Evolutionary conservation across 2,888 invertebrate species (phyloP).

Genomic region (Dicranocentrus wangi): DNA sequence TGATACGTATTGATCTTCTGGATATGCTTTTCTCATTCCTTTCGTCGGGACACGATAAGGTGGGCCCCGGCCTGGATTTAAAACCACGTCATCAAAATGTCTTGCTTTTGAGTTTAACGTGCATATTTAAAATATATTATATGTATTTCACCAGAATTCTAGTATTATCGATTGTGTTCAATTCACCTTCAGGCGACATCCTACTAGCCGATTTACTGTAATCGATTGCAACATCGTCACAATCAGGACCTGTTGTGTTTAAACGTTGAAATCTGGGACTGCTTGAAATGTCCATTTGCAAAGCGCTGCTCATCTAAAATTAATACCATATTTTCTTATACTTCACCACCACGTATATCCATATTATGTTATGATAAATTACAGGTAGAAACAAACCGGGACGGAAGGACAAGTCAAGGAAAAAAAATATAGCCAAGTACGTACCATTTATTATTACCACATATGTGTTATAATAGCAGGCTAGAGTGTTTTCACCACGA

Average conservation of each 20-base stretch:
- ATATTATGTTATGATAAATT: neutral
- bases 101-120: neutral
- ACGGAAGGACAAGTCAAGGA: too few species aligned
- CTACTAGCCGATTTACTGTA: conserved; percentile 56
- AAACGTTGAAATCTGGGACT: conserved; percentile 52
- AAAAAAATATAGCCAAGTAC: too few species aligned
- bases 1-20: conserved; percentile 47
- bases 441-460: too few species aligned
- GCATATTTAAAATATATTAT: too few species aligned
- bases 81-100: too few species aligned
- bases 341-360: too few species aligned
- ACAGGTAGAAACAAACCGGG: too few species aligned
- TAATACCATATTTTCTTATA: conserved; percentile 22
- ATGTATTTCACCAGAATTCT: too few species aligned
- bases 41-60: conserved; percentile 55
- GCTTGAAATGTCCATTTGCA: conserved; percentile 52
- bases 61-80: conserved; percentile 6
- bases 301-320: conserved; percentile 45
- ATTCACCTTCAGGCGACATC: conserved; percentile 60
- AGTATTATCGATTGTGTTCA: conserved; percentile 26
- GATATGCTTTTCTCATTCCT: conserved; percentile 63
- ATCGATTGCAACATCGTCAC: conserved; percentile 57
- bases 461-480: too few species aligned
- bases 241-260: conserved; percentile 39
- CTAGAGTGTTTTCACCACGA: too few species aligned